phyloP scores from a whole-genome alignment of 2,113 vertebrate species.

The Ornithorhynchus anatinus region DNA sequence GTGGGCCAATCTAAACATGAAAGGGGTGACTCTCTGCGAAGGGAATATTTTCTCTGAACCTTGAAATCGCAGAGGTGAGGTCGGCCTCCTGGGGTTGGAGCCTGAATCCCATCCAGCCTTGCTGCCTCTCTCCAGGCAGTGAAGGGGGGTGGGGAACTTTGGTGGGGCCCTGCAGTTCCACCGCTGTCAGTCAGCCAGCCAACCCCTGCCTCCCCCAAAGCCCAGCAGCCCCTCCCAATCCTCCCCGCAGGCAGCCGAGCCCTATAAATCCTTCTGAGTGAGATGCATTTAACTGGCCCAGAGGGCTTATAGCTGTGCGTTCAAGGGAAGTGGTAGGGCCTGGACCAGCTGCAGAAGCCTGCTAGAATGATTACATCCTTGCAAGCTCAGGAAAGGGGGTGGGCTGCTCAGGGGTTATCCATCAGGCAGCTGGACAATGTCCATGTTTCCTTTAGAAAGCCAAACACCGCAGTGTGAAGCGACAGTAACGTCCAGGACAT shows the following conservation, averaged over 20 bases:
- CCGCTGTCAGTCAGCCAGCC: not conserved
- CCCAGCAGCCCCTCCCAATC: not conserved
- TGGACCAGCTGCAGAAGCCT: no score
- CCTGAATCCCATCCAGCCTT: not conserved
- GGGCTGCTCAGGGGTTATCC: not conserved
- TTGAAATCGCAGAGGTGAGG: not conserved
- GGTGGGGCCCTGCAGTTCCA: no score
- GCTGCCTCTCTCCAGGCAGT: no score
- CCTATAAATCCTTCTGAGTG: no score
- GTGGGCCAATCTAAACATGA: not conserved
- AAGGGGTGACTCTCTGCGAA: not conserved
- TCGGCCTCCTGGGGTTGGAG: conserved; percentile 4
- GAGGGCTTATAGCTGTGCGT: not conserved
- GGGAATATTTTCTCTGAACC: conserved; percentile 15
- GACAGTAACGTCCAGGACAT: no score
- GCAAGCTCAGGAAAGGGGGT: not conserved
- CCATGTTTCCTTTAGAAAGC: no score
- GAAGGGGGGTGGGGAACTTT: not conserved
- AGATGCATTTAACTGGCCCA: not conserved
- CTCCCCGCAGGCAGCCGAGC: not conserved
- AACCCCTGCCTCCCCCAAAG: not conserved
- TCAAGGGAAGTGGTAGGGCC: not conserved
- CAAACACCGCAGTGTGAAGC: no score
- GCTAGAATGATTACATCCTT: no score
- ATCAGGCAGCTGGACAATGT: not conserved